Conservation (phyloP, 2,888 invertebrate species). For the Microdon myrmicae region DNA sequence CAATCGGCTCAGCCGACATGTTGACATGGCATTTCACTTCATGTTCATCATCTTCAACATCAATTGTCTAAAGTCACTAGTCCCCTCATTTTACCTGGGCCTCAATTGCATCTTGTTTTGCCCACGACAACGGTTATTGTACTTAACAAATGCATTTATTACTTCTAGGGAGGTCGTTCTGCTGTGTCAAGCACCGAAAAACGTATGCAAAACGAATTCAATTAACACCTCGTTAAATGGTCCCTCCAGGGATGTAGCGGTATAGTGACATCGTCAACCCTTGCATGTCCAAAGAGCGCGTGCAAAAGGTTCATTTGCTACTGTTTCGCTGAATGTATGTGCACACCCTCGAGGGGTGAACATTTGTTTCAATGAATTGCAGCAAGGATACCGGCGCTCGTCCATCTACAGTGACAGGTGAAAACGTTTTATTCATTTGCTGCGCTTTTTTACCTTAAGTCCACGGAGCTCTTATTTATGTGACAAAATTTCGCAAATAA, state of each 20-base stretch:
- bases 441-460: slow-evolving; percentile 5
- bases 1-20: no score
- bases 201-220: slow-evolving; percentile 67
- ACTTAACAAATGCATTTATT: slow-evolving; percentile 14
- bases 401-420: slow-evolving; percentile 37
- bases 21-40: slow-evolving; percentile 61
- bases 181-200: slow-evolving; percentile 37
- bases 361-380: slow-evolving; percentile 40
- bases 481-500: slow-evolving; percentile 67
- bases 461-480: slow-evolving; percentile 64
- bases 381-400: slow-evolving; percentile 1
- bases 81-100: slow-evolving; percentile 23
- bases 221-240: slow-evolving; percentile 62
- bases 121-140: slow-evolving; percentile 11
- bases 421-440: slow-evolving; percentile 22
- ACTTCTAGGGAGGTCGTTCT: slow-evolving; percentile 34
- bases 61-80: no score
- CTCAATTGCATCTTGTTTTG: neutral
- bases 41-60: slow-evolving; percentile 47
- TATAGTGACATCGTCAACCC: neutral
- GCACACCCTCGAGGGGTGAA: slow-evolving; percentile 25
- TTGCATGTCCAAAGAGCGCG: slow-evolving; percentile 4
- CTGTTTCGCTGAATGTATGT: slow-evolving; percentile 18
- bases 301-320: slow-evolving; percentile 42
- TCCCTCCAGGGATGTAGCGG: slow-evolving; percentile 24